phyloP scores from a whole-genome alignment of 2,797 vertebrate genomes.

The Acanthurus leucopareius region DNA sequence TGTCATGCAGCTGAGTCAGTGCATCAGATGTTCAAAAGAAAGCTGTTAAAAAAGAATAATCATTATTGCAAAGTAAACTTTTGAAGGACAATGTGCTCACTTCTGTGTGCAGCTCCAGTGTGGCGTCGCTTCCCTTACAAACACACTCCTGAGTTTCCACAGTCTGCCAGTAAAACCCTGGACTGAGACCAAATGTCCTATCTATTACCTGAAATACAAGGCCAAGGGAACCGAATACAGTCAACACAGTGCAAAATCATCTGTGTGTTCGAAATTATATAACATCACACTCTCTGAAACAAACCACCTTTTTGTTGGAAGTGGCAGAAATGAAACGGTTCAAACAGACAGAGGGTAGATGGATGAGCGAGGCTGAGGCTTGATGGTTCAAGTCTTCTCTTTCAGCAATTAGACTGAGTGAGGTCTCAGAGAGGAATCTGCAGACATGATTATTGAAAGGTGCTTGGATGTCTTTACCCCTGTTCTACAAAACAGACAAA shows the following conservation, averaged over 20 bases:
- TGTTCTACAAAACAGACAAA: conserved; percentile 67
- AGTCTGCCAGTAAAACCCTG: conserved; percentile 87
- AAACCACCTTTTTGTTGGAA: conserved; percentile 71
- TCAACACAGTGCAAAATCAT: conserved; percentile 17
- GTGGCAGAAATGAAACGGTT: conserved; percentile 67
- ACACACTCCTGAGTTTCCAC: conserved; percentile 77
- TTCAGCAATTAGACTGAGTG: conserved; percentile 68
- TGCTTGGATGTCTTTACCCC: conserved; percentile 37
- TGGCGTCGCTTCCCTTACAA: conserved; percentile 72
- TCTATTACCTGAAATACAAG: conserved; percentile 79
- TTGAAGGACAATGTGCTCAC: conserved; percentile 44
- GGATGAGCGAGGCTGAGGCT: conserved; percentile 48
- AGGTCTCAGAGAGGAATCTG: conserved; percentile 73
- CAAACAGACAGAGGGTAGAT: conserved; percentile 74
- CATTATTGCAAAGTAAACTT: not conserved
- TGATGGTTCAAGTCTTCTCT: conserved; percentile 67
- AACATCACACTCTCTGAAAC: not conserved
- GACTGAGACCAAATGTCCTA: conserved; percentile 73
- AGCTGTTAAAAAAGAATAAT: conserved; percentile 1
- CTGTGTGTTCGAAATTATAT: not conserved
- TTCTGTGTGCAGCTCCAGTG: conserved; percentile 74
- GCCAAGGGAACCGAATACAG: conserved; percentile 12
- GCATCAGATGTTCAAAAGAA: conserved; percentile 4
- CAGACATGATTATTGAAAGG: conserved; percentile 73
- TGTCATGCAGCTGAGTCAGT: not conserved